phyloP scores from a whole-genome alignment of 2,797 vertebrate species.

The Sphenopsis melanotis region DNA sequence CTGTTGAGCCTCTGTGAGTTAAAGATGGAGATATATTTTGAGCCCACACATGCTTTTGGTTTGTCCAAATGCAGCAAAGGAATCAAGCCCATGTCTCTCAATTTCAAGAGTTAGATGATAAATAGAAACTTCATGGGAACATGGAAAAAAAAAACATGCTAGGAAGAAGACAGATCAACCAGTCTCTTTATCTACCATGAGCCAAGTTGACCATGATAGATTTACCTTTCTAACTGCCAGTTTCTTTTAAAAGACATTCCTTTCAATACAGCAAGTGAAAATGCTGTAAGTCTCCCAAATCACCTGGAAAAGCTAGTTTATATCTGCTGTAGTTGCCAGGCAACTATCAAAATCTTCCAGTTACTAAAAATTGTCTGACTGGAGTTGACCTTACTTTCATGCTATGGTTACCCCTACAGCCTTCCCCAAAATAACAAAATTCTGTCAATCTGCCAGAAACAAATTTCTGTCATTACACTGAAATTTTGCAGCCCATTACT shows the following conservation, averaged over 20 bases:
- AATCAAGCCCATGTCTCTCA: background rate
- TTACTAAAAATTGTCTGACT: slow-evolving; percentile 57
- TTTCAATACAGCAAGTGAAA: background rate
- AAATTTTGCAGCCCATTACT: slow-evolving; percentile 63
- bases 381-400: slow-evolving; percentile 60
- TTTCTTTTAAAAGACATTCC: background rate
- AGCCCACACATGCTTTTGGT: background rate
- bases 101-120: background rate
- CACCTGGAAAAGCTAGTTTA: slow-evolving; percentile 42
- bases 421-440: slow-evolving; percentile 60
- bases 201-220: background rate
- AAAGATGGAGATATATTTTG: background rate
- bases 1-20: background rate
- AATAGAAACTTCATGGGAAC: background rate
- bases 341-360: slow-evolving; percentile 42
- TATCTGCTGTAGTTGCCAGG: slow-evolving; percentile 28
- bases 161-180: background rate
- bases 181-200: background rate
- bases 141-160: background rate
- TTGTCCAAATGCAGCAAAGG: background rate
- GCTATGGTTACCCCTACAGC: slow-evolving; percentile 23
- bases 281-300: background rate
- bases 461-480: slow-evolving; percentile 57
- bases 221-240: background rate
- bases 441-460: slow-evolving; percentile 64